A percentile compares a stretch with the other conserved stretches of the same genome.
These are phyloP conservation scores for Alaudala cheleensis DNA, from an alignment of 2,113 vertebrate species.

Conservation along the genomic window DNA sequence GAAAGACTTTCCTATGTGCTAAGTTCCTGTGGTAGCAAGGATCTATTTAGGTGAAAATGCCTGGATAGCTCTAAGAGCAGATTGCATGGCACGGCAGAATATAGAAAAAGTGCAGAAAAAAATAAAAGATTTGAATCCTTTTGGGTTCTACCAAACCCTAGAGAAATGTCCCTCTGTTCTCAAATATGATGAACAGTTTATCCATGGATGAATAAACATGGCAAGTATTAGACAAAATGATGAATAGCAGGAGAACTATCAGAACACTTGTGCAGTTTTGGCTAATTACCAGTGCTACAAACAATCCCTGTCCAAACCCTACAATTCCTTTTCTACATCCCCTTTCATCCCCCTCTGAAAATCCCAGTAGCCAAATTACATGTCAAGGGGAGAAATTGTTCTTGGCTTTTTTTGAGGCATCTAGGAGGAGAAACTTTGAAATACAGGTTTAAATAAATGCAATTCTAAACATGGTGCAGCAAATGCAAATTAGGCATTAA, in stretches of 20 bases:
- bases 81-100: background rate
- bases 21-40: background rate
- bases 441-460: conserved; percentile 3
- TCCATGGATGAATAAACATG: background rate
- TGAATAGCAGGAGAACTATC: background rate
- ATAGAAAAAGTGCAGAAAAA: background rate
- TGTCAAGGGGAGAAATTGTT: conserved; percentile 23
- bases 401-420: background rate
- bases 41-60: background rate
- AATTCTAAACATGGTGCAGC: background rate
- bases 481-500: conserved; percentile 29
- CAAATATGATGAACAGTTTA: background rate
- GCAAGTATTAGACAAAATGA: background rate
- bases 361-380: background rate
- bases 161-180: background rate
- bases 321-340: background rate
- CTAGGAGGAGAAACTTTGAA: background rate
- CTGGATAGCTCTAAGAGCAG: background rate
- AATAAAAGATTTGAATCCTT: background rate
- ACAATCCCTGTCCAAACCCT: background rate
- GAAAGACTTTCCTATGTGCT: background rate
- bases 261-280: background rate
- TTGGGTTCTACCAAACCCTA: background rate
- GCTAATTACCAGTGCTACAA: background rate
- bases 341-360: background rate